Base-by-base conservation (phyloP, 1,140 invertebrate species). In the Elymnias hypermnestra region DNA sequence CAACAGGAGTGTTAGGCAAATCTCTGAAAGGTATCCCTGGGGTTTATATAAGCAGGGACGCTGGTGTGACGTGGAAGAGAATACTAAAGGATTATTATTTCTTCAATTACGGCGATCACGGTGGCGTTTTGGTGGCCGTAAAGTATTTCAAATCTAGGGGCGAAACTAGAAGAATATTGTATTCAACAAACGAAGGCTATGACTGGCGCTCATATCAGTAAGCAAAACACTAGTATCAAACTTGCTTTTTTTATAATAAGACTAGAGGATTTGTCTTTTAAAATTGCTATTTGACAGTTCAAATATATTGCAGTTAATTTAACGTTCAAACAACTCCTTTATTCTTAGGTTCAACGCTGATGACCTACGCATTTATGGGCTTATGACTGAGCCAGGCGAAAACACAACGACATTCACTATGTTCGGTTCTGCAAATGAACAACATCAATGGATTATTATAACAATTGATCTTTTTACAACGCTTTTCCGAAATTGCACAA, bases 311-410 rank as follows among this genome's bases (percentile, higher is more conserved):
- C n/a, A n/a, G n/a, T n/a, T n/a, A n/a, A n/a, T n/a, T n/a, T n/a
- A n/a, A n/a, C n/a, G n/a, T n/a, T n/a, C n/a, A n/a, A n/a, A n/a
- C n/a, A n/a, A 22, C 23, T 9, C 8, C 12, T 36, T 31, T 17
- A 4, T n/a, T 47, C 31, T 26, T 49, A 87, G 86, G 50, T 96
- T 97, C 69, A 89, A 90, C 44, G 87, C 90, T 6, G 88, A 92
- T 43, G 90, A 92, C 72, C 87, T 95, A 1, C 87, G 90, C 17
- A 90, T 97, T 8, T 97, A 96, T 75, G 95, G 95, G 2, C 72
- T 97, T 1, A 94, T 97, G 91, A 97, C 95, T 0, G 95, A 97
- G 74, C 95, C 95, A 0, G 95, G 95, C 3, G 95, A 97, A 75
- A 96, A 95, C 74, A 95, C 95, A 0, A 96, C 95, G 0, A 89